Evolutionary conservation across 2,888 invertebrate species (phyloP), one percentile per base, ranked within the genome.

Genomic region (Hyppa rectilinea): DNA sequence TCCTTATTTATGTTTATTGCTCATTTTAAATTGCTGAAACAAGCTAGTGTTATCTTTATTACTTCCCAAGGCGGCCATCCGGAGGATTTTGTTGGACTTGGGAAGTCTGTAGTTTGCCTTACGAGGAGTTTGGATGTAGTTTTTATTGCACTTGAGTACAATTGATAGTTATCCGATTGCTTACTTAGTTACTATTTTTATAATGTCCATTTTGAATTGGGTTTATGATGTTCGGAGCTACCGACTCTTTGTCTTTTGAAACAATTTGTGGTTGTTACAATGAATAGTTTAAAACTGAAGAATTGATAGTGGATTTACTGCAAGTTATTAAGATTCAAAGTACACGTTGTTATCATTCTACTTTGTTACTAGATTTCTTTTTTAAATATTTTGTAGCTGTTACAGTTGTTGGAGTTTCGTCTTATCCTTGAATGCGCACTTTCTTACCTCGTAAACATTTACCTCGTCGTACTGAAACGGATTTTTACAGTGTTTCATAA

Each of bases 1-100:
- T 53, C 70, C 62, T 77, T 77, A 86, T 89, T 89, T 87, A 89
- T 84, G 87, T 85, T 82, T 83, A 87, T 87, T 87, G 88, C 86
- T 87, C 72, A 74, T 80, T 80, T 82, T 84, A 87, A 84, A 86
- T 85, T 85, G 86, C 81, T 74, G 80, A 72, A 82, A 75, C 77
- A 80, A 80, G 76, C 81, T 80, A 72, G 75, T 74, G 81, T 80
- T 87, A 87, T 86, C 86, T 87, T 71, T 81, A 84, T 80, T 78
- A 79, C 67, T 66, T 77, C 81, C 74, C 82, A 79, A 73, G 80
- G 81, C 82, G 80, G 59, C 78, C 49, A 75, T 83, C 52, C 59
- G 23, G 53, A 68, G 79, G 75, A 82, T 84, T 78, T 75, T 73
- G 76, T 75, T 62, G 63, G 61, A 81, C 79, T 86, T 60, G 69